phyloP scores from a whole-genome alignment of 2,888 invertebrate species.

The Resseliella maxima region DNA sequence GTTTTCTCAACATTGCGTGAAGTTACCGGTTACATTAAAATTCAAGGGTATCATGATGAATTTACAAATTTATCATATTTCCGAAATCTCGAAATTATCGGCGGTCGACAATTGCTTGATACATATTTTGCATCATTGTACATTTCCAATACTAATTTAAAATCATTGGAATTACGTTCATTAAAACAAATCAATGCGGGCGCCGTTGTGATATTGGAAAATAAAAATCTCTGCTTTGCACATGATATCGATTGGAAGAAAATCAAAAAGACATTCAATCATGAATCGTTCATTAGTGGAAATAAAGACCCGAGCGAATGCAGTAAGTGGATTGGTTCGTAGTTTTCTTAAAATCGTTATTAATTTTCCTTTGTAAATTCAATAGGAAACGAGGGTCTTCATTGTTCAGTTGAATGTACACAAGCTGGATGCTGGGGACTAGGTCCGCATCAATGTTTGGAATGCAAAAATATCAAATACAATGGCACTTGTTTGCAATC shows the following conservation, averaged over 20 bases:
- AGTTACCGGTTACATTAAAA: slow-evolving; percentile 91
- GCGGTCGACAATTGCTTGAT: slow-evolving; percentile 88
- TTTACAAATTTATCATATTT: slow-evolving; percentile 92
- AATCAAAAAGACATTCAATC: slow-evolving; percentile 80
- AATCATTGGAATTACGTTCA: slow-evolving; percentile 84
- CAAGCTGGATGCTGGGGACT: slow-evolving; percentile 95
- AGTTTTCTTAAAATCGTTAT: not conserved
- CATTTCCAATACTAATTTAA: slow-evolving; percentile 88
- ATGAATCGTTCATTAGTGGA: slow-evolving; percentile 79
- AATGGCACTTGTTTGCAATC: slow-evolving; percentile 86
- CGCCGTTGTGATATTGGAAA: slow-evolving; percentile 88
- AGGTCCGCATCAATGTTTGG: slow-evolving; percentile 88
- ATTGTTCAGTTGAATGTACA: slow-evolving; percentile 90
- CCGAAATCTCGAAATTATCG: slow-evolving; percentile 91
- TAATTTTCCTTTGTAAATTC: not conserved
- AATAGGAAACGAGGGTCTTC: slow-evolving; percentile 76
- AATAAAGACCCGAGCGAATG: slow-evolving; percentile 79
- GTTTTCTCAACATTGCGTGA: slow-evolving; percentile 92
- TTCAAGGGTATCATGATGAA: slow-evolving; percentile 86
- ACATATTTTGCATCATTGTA: slow-evolving; percentile 87
- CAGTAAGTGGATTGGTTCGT: slow-evolving; percentile 71
- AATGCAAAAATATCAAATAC: slow-evolving; percentile 85
- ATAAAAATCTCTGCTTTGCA: slow-evolving; percentile 87
- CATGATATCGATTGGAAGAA: slow-evolving; percentile 86
- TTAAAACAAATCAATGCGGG: slow-evolving; percentile 88